Conservation (phyloP, 1,140 invertebrate genomes). For the Drosophila nannoptera region DNA sequence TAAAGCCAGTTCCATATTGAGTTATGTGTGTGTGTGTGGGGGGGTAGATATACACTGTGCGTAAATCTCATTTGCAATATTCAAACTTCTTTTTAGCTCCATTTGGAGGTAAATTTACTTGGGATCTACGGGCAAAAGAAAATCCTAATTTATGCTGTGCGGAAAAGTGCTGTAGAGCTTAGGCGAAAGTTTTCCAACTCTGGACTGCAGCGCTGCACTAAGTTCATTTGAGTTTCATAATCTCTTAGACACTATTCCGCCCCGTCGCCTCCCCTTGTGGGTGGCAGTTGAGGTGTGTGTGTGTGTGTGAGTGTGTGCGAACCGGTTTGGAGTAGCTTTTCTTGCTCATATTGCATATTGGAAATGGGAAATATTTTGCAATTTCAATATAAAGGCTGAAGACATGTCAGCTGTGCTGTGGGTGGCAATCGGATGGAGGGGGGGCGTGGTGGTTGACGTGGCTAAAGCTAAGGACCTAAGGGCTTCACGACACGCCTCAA, state of each 20-base stretch:
- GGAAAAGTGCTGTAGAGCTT: background rate
- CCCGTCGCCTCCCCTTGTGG: background rate
- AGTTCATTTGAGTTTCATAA: background rate
- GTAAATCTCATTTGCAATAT: no score
- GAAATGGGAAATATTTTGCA: slow-evolving; percentile 51
- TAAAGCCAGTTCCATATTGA: no score
- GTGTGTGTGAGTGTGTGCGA: slow-evolving; percentile 24
- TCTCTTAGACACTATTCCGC: background rate
- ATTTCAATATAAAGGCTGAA: slow-evolving; percentile 69
- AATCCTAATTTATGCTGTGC: background rate
- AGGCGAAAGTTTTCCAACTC: background rate
- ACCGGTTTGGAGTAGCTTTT: slow-evolving; percentile 14
- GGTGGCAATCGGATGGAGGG: background rate
- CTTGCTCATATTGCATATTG: slow-evolving; percentile 46
- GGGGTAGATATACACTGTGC: no score
- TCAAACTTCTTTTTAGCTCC: background rate
- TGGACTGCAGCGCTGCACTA: background rate
- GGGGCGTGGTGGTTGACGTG: slow-evolving; percentile 2
- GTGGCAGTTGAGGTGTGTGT: slow-evolving; percentile 2
- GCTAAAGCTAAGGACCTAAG: background rate
- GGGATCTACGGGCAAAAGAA: background rate
- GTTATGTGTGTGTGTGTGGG: no score
- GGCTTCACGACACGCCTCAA: slow-evolving; percentile 57
- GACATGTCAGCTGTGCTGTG: slow-evolving; percentile 40
- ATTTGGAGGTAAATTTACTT: background rate